Base-by-base conservation (phyloP, 2,888 invertebrate species). In the Lysandra coridon region DNA sequence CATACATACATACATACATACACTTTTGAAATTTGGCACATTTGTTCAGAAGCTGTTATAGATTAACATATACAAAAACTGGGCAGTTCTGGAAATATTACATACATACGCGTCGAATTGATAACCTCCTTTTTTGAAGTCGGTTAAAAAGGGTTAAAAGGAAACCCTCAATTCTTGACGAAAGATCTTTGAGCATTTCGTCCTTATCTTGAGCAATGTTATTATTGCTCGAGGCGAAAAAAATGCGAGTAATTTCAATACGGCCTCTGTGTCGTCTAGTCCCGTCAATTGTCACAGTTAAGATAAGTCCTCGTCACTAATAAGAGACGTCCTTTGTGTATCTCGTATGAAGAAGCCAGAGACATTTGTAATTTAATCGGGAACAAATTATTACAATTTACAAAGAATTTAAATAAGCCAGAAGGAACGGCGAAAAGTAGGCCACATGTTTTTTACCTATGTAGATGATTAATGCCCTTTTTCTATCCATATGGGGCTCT, bases 271-370 rank as follows among this genome's bases (percentile, higher is more conserved):
- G 80, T 86, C 83, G 82, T 80, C 83, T 84, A 85, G 86, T 83
- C 84, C 80, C 82, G 80, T 83, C 85, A 86, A 85, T 85, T 89
- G 88, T 87, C 84, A 86, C 90, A 92, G 92, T 92, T 91, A 90
- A 89, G 88, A 90, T 88, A 89, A 88, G 86, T 87, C 87, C 85
- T 84, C 83, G 85, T 86, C 85, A 89, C 91, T 89, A 87, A 88
- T 88, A 86, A 89, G 85, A 87, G 86, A 88, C 89, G 89, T 87
- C 86, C 86, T 86, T 92, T 89, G 90, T 89, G 33, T 64, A 33
- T 33, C 69, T 33, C 33, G 69, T 69, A 37, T 37, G 69, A 4
- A 69, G 69, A 69, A 37, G 33, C 4, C 33, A 69, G 4, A 17
- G 23, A 62, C 62, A 23, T 62, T 62, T 23, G 69, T 37, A 37